A percentile compares a stretch with the other conserved stretches of the same genome.
These are phyloP conservation scores for Lasioglossum marginatum DNA, from an alignment of 2,888 invertebrate species.

Conservation along the genomic window DNA sequence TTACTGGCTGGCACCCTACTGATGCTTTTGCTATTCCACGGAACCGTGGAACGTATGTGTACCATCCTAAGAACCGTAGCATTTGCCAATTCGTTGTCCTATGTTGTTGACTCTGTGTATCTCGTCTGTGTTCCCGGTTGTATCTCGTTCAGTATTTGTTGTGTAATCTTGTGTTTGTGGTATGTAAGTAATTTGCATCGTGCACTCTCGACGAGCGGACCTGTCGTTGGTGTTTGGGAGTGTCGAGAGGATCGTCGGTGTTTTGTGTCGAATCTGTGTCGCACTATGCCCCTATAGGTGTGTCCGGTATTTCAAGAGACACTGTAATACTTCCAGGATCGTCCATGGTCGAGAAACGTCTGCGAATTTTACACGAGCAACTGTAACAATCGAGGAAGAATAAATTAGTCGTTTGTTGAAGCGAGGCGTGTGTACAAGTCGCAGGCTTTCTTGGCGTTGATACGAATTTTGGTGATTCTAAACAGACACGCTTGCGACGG, in stretches of 20 bases:
- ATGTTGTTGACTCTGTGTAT: background rate
- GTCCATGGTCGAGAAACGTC: background rate
- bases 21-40: constrained; percentile 72
- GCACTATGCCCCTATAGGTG: constrained; percentile 8
- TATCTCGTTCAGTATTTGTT: constrained; percentile 20
- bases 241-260: constrained; percentile 32
- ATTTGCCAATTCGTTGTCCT: constrained; percentile 24
- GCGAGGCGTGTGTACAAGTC: background rate
- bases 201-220: constrained; percentile 60
- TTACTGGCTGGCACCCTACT: constrained; percentile 76
- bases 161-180: constrained; percentile 47
- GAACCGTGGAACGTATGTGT: constrained; percentile 31
- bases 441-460: background rate
- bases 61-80: constrained; percentile 31
- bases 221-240: constrained; percentile 60
- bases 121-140: background rate
- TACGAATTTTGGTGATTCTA: background rate
- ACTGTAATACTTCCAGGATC: constrained; percentile 4
- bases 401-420: background rate
- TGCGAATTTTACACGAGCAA: background rate
- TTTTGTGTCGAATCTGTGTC: constrained; percentile 12
- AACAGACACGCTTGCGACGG: background rate
- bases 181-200: constrained; percentile 45
- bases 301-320: background rate
- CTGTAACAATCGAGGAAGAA: background rate